Percentiles rank a stretch among this genome's conserved stretches.
These are phyloP conservation scores for Cinclus mexicanus DNA, from an alignment of 2,113 vertebrate genomes.

Conservation along the genomic window DNA sequence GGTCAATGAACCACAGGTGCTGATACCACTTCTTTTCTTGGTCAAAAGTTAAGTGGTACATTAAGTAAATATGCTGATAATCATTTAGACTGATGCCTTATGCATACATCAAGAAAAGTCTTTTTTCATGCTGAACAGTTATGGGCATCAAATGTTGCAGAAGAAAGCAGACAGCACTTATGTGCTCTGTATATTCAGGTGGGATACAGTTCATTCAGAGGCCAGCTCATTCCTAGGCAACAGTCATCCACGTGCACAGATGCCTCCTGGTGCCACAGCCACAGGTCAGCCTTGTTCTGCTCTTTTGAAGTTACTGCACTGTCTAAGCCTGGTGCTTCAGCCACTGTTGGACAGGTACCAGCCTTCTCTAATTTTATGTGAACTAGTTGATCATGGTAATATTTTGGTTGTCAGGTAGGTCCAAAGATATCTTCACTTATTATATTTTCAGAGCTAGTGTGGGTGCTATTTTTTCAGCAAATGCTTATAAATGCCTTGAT, in stretches of 20 bases:
- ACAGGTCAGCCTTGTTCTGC: not conserved
- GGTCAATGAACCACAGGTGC: not conserved
- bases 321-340: not conserved
- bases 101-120: not conserved
- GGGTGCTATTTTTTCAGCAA: not conserved
- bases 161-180: not conserved
- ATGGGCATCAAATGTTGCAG: not conserved
- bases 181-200: not conserved
- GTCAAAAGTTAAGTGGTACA: not conserved
- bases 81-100: not conserved
- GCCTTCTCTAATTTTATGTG: not conserved
- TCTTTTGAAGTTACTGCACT: not conserved
- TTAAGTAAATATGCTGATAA: not conserved
- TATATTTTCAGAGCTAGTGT: not conserved
- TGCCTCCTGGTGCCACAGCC: not conserved
- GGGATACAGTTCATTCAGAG: not conserved
- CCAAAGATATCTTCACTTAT: not conserved
- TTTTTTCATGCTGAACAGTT: not conserved
- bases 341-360: not conserved
- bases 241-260: not conserved
- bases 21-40: not conserved
- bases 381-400: not conserved
- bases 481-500: not conserved
- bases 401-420: not conserved
- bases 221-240: not conserved